Evolutionary conservation across 2,888 invertebrate species (phyloP).

Genomic region (Hirudinaria manillensis): DNA sequence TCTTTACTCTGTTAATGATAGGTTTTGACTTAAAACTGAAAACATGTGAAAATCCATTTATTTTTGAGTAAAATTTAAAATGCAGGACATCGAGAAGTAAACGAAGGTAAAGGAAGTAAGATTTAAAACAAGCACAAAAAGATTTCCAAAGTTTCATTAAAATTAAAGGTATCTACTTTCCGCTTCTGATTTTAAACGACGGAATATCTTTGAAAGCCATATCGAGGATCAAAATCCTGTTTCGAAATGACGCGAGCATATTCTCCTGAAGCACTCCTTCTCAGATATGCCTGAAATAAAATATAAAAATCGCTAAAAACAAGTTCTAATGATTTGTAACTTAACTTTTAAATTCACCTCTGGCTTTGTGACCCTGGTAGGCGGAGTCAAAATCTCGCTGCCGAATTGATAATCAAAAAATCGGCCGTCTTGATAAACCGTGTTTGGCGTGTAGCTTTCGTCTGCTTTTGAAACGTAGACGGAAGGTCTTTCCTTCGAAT

Average conservation of each 20-base stretch:
- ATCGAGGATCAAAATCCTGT: constrained; percentile 4
- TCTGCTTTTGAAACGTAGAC: not conserved
- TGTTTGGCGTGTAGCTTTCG: not conserved
- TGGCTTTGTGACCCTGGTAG: not conserved
- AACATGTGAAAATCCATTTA: too few species aligned
- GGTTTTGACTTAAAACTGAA: too few species aligned
- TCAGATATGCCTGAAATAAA: constrained; percentile 1
- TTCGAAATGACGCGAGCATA: not conserved
- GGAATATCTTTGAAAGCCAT: not conserved
- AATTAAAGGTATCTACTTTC: too few species aligned
- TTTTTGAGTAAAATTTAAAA: too few species aligned
- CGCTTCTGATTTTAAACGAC: not conserved
- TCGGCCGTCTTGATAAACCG: not conserved
- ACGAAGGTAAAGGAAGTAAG: too few species aligned
- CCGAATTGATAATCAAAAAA: not conserved
- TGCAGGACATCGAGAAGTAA: too few species aligned
- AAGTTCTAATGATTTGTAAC: not conserved
- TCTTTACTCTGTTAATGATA: too few species aligned
- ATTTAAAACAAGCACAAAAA: too few species aligned
- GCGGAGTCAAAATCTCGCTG: not conserved
- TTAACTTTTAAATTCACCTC: not conserved
- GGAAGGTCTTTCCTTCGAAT: not conserved
- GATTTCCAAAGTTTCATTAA: too few species aligned
- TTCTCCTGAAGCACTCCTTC: constrained; percentile 12
- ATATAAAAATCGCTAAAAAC: not conserved